A percentile compares a stretch with the other conserved stretches of the same genome.
Evolutionary conservation across 2,888 invertebrate genomes (phyloP).

Genomic region (Tridacna crocea): DNA sequence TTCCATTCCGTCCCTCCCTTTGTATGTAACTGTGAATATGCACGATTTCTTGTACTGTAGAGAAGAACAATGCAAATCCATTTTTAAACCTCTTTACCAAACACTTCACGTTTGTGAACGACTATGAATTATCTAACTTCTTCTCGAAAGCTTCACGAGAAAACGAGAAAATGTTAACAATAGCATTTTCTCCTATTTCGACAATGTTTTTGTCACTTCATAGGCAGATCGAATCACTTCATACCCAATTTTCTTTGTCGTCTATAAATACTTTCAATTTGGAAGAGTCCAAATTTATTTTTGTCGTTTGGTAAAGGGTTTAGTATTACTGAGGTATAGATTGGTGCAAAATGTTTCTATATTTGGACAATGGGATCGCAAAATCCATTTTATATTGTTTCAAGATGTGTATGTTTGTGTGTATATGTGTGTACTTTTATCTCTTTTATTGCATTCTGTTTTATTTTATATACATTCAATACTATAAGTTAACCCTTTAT

Average conservation of each 20-base stretch:
- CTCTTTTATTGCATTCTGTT: no score
- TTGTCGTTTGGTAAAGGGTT: no score
- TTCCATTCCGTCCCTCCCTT: constrained; percentile 7
- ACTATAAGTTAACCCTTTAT: no score
- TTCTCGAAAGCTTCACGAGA: neutral
- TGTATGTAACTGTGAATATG: neutral
- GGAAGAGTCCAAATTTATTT: no score
- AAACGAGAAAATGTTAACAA: neutral
- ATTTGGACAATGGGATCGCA: neutral
- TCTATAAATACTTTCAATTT: no score
- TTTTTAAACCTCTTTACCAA: neutral
- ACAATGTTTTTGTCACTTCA: neutral
- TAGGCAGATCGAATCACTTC: neutral
- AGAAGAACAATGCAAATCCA: neutral
- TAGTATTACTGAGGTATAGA: no score
- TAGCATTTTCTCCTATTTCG: neutral
- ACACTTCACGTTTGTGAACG: no score
- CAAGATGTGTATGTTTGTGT: neutral
- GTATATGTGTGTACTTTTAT: neutral
- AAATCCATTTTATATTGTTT: neutral
- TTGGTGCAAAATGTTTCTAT: no score
- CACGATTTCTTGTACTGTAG: neutral
- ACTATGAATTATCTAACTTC: no score
- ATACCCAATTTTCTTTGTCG: no score
- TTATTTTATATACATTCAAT: no score